Evolutionary conservation across 2,888 invertebrate species (phyloP), one percentile per base, ranked within the genome.

Genomic region (Agrochola lota): DNA sequence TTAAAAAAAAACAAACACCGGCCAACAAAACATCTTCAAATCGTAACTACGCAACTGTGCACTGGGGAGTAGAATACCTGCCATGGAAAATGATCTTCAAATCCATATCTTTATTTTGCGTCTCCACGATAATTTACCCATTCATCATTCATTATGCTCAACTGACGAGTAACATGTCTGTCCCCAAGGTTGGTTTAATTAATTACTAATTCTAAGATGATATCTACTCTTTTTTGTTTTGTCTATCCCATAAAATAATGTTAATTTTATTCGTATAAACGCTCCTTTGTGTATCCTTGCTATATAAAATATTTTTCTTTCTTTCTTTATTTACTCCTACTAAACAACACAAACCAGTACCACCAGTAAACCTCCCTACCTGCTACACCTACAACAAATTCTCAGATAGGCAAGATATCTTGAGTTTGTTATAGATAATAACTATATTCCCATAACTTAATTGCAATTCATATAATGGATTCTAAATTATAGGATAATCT

Each of bases 101-200:
- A 35, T 52, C 20, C n/a, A 17, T 9, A 12, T 64, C 35, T 30
- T 7, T 68, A 68, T 30, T 67, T 68, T 68, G 11, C 26, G 26
- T 30, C 55, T 68, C 17, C 35, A 67, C 23, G 43, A 57, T 55
- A 43, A 57, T 23, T 30, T 23, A 7, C 43, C 17, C 17, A 74
- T 46, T 46, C 46, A 46, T 46, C 46, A 46, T 43, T 35, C 69
- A 73, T 30, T 69, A 46, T 74, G 43, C 12, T 30, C 17, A 26
- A 4, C 46, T 11, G 30, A 30, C 30, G 30, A 15, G 15, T 46
- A 46, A 46, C 46, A 46, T n/a, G n/a, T 64, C 49, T 69, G 8
- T 43, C 57, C 8, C 2, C 12, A 69, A 43, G 73, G 73, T 57
- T 57, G n/a, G 43, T 69, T 74, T 69, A 43, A 74, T 69, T 69